A percentile compares a stretch with the other conserved stretches of the same genome.
Conservation (phyloP, 2,113 vertebrate species). For the Sorex fumeus region DNA sequence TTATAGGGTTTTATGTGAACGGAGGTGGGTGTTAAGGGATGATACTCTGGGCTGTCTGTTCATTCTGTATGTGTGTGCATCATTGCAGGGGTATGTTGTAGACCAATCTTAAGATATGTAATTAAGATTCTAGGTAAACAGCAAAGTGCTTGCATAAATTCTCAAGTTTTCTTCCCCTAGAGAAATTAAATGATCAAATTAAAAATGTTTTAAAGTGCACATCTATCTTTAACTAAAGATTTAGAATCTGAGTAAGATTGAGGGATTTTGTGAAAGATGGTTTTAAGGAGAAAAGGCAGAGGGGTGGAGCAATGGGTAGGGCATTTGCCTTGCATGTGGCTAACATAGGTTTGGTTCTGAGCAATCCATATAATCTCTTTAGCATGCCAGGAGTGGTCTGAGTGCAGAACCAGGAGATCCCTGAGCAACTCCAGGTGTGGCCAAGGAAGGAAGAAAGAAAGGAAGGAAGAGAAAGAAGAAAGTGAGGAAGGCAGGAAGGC, state of each 20-base stretch:
- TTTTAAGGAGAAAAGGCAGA: neutral
- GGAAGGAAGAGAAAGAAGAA: too few relatives aligned
- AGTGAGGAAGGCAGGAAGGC: too few relatives aligned
- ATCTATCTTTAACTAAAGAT: neutral
- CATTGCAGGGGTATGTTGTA: neutral
- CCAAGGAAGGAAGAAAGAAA: too few relatives aligned
- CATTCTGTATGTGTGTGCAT: neutral
- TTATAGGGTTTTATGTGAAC: neutral
- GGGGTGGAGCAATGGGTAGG: too few relatives aligned
- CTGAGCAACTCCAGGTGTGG: too few relatives aligned
- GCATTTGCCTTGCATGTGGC: too few relatives aligned
- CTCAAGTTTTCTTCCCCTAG: neutral
- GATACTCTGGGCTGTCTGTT: neutral
- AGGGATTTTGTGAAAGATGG: neutral
- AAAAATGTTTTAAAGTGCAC: constrained; percentile 4
- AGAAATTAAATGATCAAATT: constrained; percentile 68
- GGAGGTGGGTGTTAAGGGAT: constrained; percentile 7
- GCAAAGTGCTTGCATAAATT: constrained; percentile 73
- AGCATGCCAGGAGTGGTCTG: too few relatives aligned
- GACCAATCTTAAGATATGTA: constrained; percentile 13
- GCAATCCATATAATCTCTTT: too few relatives aligned
- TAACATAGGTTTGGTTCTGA: too few relatives aligned
- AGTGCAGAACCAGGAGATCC: too few relatives aligned
- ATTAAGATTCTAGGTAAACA: constrained; percentile 74
- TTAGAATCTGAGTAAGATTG: neutral